Evolutionary conservation across 2,888 invertebrate species (phyloP).

Genomic region (Idaea dimidiata): DNA sequence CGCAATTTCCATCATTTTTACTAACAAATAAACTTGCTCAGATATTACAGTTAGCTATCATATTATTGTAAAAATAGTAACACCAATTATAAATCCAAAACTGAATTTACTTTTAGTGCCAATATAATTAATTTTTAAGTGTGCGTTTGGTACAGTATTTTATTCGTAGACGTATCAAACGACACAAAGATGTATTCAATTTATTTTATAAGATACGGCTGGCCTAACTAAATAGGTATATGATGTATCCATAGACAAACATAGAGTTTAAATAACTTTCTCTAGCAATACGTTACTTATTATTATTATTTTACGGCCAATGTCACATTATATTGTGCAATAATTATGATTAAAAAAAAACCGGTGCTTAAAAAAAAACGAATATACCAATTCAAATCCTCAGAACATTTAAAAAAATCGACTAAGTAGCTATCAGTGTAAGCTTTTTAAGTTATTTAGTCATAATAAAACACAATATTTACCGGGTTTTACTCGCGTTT

Average conservation of each 20-base stretch:
- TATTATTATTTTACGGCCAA: slow-evolving; percentile 34
- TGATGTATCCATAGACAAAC: slow-evolving; percentile 24
- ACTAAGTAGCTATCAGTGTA: slow-evolving; percentile 39
- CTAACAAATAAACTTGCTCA: slow-evolving; percentile 49
- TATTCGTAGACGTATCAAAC: slow-evolving; percentile 42
- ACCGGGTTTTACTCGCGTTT: no score
- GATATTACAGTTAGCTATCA: slow-evolving; percentile 22
- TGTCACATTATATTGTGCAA: slow-evolving; percentile 51
- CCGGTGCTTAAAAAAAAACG: slow-evolving; percentile 60
- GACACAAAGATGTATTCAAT: slow-evolving; percentile 47
- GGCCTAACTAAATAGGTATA: slow-evolving; percentile 74
- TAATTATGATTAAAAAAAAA: slow-evolving; percentile 42
- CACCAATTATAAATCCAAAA: slow-evolving; percentile 43
- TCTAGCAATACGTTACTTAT: slow-evolving; percentile 33
- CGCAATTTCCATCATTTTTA: slow-evolving; percentile 17
- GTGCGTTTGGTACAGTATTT: slow-evolving; percentile 49
- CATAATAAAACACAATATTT: neutral
- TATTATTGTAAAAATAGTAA: slow-evolving; percentile 36
- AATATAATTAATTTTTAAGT: slow-evolving; percentile 69
- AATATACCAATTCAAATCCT: slow-evolving; percentile 52
- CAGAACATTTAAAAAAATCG: slow-evolving; percentile 66
- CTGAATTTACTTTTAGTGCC: slow-evolving; percentile 72
- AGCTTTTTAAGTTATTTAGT: slow-evolving; percentile 37
- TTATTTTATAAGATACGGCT: slow-evolving; percentile 57
- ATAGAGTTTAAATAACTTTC: neutral